Base-by-base conservation (phyloP, 2,888 invertebrate genomes). In the Subacronicta megacephala region DNA sequence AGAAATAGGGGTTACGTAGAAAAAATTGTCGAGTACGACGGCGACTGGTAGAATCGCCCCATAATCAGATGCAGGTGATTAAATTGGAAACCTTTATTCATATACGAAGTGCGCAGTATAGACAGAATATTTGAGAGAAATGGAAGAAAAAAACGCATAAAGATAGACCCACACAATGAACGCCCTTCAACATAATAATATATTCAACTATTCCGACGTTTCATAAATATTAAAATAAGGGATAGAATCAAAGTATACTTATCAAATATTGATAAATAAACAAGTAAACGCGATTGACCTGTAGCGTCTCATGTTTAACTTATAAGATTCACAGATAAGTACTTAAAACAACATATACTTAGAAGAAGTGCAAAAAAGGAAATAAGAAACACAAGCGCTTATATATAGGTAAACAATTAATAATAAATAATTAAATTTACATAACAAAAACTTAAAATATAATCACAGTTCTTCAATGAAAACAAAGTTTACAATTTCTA, bases 241-340 rank as follows among this genome's bases (percentile, higher is more conserved):
- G 5, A 12, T 26, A 33, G 31, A 45, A 71, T 40, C 13, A 44
- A 42, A 54, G 0, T 15, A 38, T 10, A 40, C 12, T 12, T 59
- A 54, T 41, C 17, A 55, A 41, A 40, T 43, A 60, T 53, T 33
- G 35, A 66, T 36, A 57, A 18, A 64, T 56, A 53, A 55, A 45
- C 36, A 64, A 15, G 45, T 43, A 59, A 43, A n/a, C 17, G 15
- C 45, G 37, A 33, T 44, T 46, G 49, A 72, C 71, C 72, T 72
- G 71, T 72, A 61, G 71, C 61, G 62, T 72, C 69, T 31, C 35
- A 42, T 51, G 51, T 15, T 55, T 26, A 35, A 49, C 65, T 66
- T 46, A 47, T 53, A 20, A 33, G 37, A 41, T 18, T 36, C 17
- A 37, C n/a, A n/a, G n/a, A n/a, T n/a, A n/a, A n/a, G 37, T 45